Evolutionary conservation across 1,140 invertebrate genomes (phyloP).

Genomic region (Heterodera schachtii): DNA sequence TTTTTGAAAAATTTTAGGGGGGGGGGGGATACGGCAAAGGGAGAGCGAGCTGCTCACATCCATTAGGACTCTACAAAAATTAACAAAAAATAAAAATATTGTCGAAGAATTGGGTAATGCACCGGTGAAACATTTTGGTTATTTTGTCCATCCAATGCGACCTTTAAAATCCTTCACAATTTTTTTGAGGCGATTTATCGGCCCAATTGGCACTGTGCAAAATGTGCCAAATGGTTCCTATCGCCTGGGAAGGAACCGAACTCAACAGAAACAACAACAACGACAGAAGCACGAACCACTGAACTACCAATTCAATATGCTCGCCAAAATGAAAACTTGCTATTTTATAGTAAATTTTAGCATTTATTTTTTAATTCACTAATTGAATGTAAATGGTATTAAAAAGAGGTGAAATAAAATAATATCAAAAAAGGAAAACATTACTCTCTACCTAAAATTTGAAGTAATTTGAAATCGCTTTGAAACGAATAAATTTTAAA

Average conservation of each 20-base stretch:
- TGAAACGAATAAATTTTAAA: too few relatives aligned
- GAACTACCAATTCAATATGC: background rate
- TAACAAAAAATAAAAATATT: slow-evolving; percentile 23
- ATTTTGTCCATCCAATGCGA: slow-evolving; percentile 1
- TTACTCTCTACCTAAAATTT: too few relatives aligned
- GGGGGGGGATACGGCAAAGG: too few relatives aligned
- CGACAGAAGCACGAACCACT: background rate
- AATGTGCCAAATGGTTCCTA: slow-evolving; percentile 8
- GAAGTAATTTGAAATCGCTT: too few relatives aligned
- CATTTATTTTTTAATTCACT: too few relatives aligned
- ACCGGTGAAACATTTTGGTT: background rate
- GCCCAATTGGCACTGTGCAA: background rate
- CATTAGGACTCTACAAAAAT: slow-evolving; percentile 6
- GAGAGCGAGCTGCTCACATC: background rate
- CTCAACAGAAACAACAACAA: background rate
- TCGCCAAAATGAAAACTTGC: too few relatives aligned
- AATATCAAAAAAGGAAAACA: too few relatives aligned
- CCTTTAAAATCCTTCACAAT: slow-evolving; percentile 2
- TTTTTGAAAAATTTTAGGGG: too few relatives aligned
- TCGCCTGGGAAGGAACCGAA: background rate
- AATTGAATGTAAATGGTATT: too few relatives aligned
- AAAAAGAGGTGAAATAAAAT: too few relatives aligned
- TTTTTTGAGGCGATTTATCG: slow-evolving; percentile 63
- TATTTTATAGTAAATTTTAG: too few relatives aligned
- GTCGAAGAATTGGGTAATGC: slow-evolving; percentile 21